These are phyloP conservation scores for Sthenelais limicola DNA, from an alignment of 2,888 invertebrate genomes.

Conservation along the genomic window DNA sequence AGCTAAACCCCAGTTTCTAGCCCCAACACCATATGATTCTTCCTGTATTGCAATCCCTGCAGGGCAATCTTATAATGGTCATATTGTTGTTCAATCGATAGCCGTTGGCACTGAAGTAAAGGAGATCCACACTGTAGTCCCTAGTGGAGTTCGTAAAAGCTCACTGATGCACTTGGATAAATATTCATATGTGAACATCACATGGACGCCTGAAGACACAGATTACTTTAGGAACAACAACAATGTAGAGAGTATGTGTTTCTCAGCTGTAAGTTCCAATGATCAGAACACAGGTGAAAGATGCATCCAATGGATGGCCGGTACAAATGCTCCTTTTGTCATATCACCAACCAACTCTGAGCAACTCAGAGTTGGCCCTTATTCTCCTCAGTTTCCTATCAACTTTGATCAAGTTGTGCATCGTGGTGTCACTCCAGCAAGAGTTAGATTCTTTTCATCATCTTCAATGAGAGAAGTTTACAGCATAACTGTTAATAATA, in stretches of 20 bases:
- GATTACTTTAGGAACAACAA: constrained; percentile 11
- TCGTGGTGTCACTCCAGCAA: too few relatives aligned
- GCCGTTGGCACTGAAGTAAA: neutral
- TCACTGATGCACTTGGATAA: neutral
- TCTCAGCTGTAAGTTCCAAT: neutral
- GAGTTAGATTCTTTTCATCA: too few relatives aligned
- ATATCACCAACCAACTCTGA: too few relatives aligned
- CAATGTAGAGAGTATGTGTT: constrained; percentile 15
- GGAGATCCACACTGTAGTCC: neutral
- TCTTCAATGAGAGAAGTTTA: neutral
- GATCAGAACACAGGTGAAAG: neutral
- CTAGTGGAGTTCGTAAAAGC: neutral
- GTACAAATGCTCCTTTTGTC: neutral
- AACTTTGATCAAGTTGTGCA: constrained; percentile 23
- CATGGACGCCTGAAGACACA: neutral
- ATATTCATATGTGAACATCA: neutral
- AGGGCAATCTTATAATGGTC: constrained; percentile 2
- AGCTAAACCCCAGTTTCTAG: neutral
- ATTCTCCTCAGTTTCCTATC: too few relatives aligned
- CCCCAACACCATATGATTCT: neutral
- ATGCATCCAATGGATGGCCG: constrained; percentile 13
- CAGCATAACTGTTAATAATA: too few relatives aligned
- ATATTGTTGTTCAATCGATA: neutral
- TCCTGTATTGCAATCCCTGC: neutral
- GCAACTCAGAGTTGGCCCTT: too few relatives aligned